Evolutionary conservation across 2,113 vertebrate genomes (phyloP), one percentile per base, ranked within the genome.

Genomic region (Pseudorasbora parva): DNA sequence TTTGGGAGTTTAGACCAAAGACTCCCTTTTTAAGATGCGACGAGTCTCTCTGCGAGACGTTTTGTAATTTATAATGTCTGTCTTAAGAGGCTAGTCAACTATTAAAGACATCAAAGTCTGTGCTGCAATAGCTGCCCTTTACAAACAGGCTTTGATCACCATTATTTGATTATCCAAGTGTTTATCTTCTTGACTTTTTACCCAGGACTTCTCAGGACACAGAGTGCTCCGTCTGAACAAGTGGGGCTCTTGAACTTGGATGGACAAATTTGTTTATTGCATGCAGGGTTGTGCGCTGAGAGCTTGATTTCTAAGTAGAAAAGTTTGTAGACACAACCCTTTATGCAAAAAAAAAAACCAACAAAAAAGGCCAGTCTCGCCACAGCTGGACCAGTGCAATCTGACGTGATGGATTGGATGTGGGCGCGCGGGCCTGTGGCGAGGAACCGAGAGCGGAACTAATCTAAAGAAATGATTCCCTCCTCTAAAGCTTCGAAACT

Each of bases 141-240:
- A 76, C 78, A 68, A 81, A 59, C 80, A 75, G 80, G 10, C 83
- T 87, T 87, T 88, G 87, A 88, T 88, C 87, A 82, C 45, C 56
- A 79, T 85, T 80, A 83, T 82, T 83, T 84, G 75, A 87, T 73
- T 72, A 66, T 69, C 74, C 87, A 45, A 72, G 77, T 88, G 82
- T 78, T 83, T 87, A 85, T 83, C 88, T 41, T 78, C 23, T 10
- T 25, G 43, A 59, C 23, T 81, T 81, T 47, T 68, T 68, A 54
- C 78, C 12, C 64, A 25, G 78, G 30, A 81, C 30, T 2, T 79
- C 77, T 64, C 59, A 79, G 77, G 77, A 66, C 77, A 79, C 17
- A 21, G 59, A 66, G 77, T 79, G 41, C 77, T 79, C 25, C 64
- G 64, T 84, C 73, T 79, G 68, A 74, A 49, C 54, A 64, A 33